phyloP scores from a whole-genome alignment of 1,140 invertebrate genomes.

The Zaprionus taronus region DNA sequence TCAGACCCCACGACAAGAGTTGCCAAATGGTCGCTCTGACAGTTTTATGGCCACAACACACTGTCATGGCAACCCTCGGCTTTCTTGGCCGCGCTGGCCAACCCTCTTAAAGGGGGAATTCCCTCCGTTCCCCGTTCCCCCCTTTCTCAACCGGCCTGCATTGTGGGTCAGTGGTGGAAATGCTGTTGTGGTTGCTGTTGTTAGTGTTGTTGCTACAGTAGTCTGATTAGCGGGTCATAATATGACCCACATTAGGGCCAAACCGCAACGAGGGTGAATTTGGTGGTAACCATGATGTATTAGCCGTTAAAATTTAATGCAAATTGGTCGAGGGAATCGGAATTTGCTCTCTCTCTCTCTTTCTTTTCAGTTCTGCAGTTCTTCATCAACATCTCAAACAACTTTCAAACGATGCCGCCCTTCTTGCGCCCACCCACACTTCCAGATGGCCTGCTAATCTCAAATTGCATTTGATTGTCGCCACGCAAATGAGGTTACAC shows the following conservation, averaged over 20 bases:
- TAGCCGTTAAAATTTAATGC: not conserved
- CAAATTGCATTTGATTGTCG: conserved; percentile 61
- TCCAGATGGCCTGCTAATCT: conserved; percentile 52
- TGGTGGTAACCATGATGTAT: not conserved
- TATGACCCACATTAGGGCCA: conserved; percentile 47
- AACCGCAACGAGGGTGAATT: conserved; percentile 1
- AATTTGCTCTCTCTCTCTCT: not conserved
- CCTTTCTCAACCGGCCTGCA: not conserved
- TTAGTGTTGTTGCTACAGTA: not conserved
- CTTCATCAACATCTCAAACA: conserved; percentile 15
- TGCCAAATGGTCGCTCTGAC: conserved; percentile 64
- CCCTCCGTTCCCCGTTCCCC: not conserved
- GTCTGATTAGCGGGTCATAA: conserved; percentile 53
- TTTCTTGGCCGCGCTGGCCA: not conserved
- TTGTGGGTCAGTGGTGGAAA: conserved; percentile 37
- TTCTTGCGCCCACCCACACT: conserved; percentile 18
- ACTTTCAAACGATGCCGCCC: conserved; percentile 33
- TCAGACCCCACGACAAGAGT: conserved; percentile 48
- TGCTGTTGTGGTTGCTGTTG: not conserved
- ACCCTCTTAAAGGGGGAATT: not conserved
- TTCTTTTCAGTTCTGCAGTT: not conserved
- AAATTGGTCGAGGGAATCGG: not conserved
- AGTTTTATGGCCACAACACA: conserved; percentile 72
- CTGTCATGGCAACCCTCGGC: conserved; percentile 26
- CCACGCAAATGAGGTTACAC: conserved; percentile 47